phyloP scores from a whole-genome alignment of 2,797 vertebrate species.

The Lepilemur ruficaudatus region DNA sequence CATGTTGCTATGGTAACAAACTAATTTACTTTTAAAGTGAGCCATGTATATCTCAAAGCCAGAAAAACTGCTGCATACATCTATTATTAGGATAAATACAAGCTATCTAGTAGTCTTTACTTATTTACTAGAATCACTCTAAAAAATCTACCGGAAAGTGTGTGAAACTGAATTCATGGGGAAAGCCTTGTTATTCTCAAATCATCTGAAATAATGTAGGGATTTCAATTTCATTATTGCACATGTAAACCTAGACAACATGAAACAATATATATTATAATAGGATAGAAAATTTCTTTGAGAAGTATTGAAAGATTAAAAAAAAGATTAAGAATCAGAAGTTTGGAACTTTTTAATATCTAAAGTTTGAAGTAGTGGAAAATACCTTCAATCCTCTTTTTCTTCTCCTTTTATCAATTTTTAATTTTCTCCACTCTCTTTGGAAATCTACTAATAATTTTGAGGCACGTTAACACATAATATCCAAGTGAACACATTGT shows the following conservation, averaged over 20 bases:
- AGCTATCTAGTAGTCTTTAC: not conserved
- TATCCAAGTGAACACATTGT: not conserved
- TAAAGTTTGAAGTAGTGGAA: not conserved
- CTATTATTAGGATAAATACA: not conserved
- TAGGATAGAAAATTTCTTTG: not conserved
- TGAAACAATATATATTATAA: not conserved
- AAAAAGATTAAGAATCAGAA: not conserved
- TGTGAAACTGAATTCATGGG: not conserved
- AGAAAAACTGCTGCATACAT: not conserved
- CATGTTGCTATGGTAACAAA: constrained; percentile 75
- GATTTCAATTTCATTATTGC: not conserved
- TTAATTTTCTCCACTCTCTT: not conserved
- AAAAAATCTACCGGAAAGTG: not conserved
- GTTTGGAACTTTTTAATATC: not conserved
- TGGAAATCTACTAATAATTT: not conserved
- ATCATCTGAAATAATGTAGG: not conserved
- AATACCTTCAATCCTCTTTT: not conserved
- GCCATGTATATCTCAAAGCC: constrained; percentile 26
- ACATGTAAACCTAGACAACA: not conserved
- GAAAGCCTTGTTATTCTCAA: not conserved
- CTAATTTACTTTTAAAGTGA: constrained; percentile 72
- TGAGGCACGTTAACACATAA: not conserved
- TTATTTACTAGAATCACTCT: not conserved
- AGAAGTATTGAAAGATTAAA: not conserved
- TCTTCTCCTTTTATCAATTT: not conserved